These are phyloP conservation scores for Sussaba pulchella DNA, from an alignment of 2,888 invertebrate genomes.

Conservation along the genomic window DNA sequence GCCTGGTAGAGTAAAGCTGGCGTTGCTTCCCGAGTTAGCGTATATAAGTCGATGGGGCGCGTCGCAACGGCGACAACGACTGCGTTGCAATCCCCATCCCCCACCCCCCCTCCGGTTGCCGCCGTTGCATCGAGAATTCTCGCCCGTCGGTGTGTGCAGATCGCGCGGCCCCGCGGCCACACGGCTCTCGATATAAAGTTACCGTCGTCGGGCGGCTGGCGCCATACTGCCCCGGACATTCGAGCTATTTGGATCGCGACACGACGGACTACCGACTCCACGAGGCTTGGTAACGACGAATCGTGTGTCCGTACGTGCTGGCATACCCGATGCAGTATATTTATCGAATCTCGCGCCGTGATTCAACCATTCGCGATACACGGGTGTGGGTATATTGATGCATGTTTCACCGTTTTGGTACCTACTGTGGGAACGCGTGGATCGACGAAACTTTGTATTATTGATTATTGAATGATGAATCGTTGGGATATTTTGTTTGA, in stretches of 20 bases:
- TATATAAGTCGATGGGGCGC: constrained; percentile 37
- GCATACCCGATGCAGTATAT: constrained; percentile 15
- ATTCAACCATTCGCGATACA: too few relatives aligned
- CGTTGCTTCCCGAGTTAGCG: background rate
- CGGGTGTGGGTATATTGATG: too few relatives aligned
- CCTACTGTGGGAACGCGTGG: too few relatives aligned
- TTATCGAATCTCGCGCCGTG: too few relatives aligned
- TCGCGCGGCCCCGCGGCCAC: constrained; percentile 32
- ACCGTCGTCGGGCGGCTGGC: constrained; percentile 74
- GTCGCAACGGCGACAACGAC: constrained; percentile 57
- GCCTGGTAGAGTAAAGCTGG: background rate
- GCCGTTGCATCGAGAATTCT: constrained; percentile 43
- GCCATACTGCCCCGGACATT: constrained; percentile 75
- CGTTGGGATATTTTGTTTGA: background rate
- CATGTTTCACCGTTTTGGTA: too few relatives aligned
- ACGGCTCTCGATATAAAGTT: constrained; percentile 76
- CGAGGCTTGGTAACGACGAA: constrained; percentile 43
- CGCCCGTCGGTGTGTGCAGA: constrained; percentile 38
- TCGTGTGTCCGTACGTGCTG: constrained; percentile 38
- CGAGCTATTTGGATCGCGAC: constrained; percentile 73
- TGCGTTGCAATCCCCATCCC: too few relatives aligned
- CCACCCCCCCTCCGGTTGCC: too few relatives aligned
- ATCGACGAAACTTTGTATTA: constrained; percentile 26
- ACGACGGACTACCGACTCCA: constrained; percentile 45
- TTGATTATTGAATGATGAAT: constrained; percentile 35